A percentile compares a stretch with the other conserved stretches of the same genome.
phyloP scores from a whole-genome alignment of 2,113 vertebrate species.

The Opisthocomus hoazin region DNA sequence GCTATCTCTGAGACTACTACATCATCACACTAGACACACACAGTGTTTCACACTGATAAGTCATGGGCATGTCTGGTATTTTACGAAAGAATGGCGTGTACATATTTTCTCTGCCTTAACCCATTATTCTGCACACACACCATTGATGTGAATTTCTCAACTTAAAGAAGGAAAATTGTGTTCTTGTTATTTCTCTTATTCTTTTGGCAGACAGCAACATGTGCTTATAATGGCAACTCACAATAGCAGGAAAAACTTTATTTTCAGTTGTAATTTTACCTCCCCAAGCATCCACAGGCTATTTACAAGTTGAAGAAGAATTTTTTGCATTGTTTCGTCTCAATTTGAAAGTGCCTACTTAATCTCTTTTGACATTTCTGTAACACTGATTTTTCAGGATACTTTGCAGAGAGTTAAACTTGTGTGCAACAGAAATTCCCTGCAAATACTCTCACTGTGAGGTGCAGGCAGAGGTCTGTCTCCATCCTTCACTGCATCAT shows the following conservation, averaged over 20 bases:
- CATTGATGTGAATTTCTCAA: not conserved
- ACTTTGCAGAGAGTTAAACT: not conserved
- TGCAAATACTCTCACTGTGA: not conserved
- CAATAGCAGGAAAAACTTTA: not conserved
- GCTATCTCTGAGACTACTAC: slow-evolving; percentile 57
- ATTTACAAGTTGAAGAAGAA: not conserved
- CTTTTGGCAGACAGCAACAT: not conserved
- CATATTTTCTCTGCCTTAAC: slow-evolving; percentile 4
- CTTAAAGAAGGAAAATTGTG: not conserved
- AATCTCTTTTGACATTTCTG: not conserved
- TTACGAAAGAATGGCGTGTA: slow-evolving; percentile 13
- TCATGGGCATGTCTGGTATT: slow-evolving; percentile 47
- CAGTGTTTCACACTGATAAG: slow-evolving; percentile 51
- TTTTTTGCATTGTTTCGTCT: not conserved
- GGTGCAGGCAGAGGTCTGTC: not conserved
- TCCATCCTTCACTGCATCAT: not conserved
- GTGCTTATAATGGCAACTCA: not conserved
- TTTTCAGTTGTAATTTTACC: not conserved
- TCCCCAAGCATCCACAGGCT: not conserved
- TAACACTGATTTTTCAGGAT: not conserved
- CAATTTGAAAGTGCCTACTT: not conserved
- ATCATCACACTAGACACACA: slow-evolving; percentile 57
- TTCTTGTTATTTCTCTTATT: not conserved
- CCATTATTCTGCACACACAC: not conserved
- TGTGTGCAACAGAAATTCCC: not conserved